phyloP scores from a whole-genome alignment of 2,888 invertebrate species.

The Nemapogon koenigi region DNA sequence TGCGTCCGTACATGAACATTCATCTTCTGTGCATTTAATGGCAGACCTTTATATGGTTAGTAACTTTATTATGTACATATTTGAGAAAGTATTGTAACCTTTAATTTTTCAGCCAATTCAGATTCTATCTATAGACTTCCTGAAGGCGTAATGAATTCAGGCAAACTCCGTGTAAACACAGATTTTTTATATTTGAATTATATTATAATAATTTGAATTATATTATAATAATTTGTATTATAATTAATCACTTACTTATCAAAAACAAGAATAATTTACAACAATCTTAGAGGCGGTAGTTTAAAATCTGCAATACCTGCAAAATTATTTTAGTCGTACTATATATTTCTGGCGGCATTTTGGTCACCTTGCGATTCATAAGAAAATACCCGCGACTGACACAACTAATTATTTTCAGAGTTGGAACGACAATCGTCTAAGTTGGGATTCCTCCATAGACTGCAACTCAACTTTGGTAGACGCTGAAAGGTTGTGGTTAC shows the following conservation, averaged over 20 bases:
- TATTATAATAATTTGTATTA: too few relatives aligned
- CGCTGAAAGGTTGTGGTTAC: constrained; percentile 80
- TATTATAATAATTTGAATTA: too few relatives aligned
- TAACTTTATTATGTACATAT: constrained; percentile 17
- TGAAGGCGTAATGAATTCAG: too few relatives aligned
- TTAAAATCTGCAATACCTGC: too few relatives aligned
- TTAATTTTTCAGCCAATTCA: neutral
- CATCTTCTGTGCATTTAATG: constrained; percentile 58
- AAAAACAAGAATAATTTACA: too few relatives aligned
- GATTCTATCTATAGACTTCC: too few relatives aligned
- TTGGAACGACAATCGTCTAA: constrained; percentile 79
- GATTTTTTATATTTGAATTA: too few relatives aligned
- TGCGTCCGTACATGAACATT: constrained; percentile 69
- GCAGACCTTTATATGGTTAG: constrained; percentile 65
- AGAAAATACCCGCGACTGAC: neutral
- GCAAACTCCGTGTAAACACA: too few relatives aligned
- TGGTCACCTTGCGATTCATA: too few relatives aligned
- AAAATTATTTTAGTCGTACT: neutral
- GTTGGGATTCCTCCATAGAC: constrained; percentile 73
- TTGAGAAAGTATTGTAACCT: neutral
- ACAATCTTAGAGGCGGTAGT: too few relatives aligned
- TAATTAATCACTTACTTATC: too few relatives aligned
- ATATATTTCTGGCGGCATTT: too few relatives aligned
- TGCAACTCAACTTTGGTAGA: constrained; percentile 66
- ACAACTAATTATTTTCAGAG: constrained; percentile 44